Conservation (phyloP, 2,888 invertebrate genomes). For the Resseliella maxima region DNA sequence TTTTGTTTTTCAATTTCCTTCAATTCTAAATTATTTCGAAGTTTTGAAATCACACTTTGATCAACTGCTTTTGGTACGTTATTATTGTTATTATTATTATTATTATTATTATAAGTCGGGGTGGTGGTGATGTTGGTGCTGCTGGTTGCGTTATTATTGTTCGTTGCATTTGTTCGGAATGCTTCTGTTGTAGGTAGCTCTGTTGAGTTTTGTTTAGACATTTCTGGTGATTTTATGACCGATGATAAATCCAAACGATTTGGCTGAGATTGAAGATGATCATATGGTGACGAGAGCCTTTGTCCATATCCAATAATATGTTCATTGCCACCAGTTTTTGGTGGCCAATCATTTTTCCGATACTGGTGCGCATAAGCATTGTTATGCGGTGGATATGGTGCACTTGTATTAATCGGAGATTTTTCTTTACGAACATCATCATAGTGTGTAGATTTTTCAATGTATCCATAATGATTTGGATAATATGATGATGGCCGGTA, state of each 20-base stretch:
- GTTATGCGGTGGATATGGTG: constrained; percentile 65
- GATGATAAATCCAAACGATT: constrained; percentile 9
- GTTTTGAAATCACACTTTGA: constrained; percentile 77
- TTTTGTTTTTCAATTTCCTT: constrained; percentile 71
- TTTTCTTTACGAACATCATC: background rate
- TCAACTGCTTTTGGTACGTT: constrained; percentile 70
- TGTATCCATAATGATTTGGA: constrained; percentile 9
- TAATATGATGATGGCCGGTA: background rate
- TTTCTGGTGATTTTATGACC: constrained; percentile 36
- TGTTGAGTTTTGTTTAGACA: too few species aligned
- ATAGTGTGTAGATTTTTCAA: background rate
- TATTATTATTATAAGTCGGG: constrained; percentile 60
- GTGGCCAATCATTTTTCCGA: background rate
- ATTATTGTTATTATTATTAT: constrained; percentile 58
- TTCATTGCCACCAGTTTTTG: background rate
- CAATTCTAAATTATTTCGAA: constrained; percentile 78
- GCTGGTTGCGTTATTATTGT: constrained; percentile 58
- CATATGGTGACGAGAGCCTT: constrained; percentile 62
- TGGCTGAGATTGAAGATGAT: constrained; percentile 58
- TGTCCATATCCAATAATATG: constrained; percentile 60
- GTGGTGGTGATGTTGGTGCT: constrained; percentile 57
- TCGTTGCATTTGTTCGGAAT: constrained; percentile 66
- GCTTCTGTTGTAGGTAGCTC: constrained; percentile 52
- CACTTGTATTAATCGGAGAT: constrained; percentile 61
- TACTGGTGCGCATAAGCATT: background rate